phyloP scores from a whole-genome alignment of 2,113 vertebrate genomes.

The Podocnemis expansa region DNA sequence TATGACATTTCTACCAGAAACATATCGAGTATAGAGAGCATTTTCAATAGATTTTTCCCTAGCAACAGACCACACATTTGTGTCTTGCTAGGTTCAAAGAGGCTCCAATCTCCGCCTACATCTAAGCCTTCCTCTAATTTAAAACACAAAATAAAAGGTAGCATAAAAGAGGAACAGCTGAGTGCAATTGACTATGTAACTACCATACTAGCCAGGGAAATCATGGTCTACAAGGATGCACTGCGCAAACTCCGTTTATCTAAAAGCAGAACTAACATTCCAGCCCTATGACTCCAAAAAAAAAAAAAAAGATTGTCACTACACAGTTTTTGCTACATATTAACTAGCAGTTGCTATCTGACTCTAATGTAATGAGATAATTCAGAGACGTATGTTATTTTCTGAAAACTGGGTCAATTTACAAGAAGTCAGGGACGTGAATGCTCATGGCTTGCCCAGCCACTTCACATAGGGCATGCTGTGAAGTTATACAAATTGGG shows the following conservation, averaged over 20 bases:
- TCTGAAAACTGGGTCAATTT: background rate
- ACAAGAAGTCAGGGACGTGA: slow-evolving; percentile 48
- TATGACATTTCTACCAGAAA: slow-evolving; percentile 1
- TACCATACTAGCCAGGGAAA: slow-evolving; percentile 53
- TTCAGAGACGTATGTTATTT: slow-evolving; percentile 19
- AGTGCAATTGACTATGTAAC: slow-evolving; percentile 42
- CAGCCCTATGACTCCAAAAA: slow-evolving; percentile 56
- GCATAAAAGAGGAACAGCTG: slow-evolving; percentile 27
- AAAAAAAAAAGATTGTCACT: slow-evolving; percentile 50
- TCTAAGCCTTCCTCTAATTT: background rate
- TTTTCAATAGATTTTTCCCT: slow-evolving; percentile 39
- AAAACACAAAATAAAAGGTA: slow-evolving; percentile 39
- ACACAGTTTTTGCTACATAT: slow-evolving; percentile 67
- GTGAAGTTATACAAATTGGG: slow-evolving; percentile 47
- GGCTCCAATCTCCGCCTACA: background rate
- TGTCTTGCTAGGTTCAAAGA: background rate
- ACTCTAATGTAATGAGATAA: slow-evolving; percentile 57
- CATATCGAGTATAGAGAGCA: slow-evolving; percentile 11
- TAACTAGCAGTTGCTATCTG: slow-evolving; percentile 71
- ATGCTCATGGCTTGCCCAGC: slow-evolving; percentile 56
- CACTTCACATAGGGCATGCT: slow-evolving; percentile 49
- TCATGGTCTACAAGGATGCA: slow-evolving; percentile 24
- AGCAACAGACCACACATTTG: background rate
- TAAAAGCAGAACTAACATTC: slow-evolving; percentile 74
- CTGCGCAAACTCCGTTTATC: slow-evolving; percentile 69